phyloP scores from a whole-genome alignment of 2,888 invertebrate genomes.

The Sepiola atlantica region DNA sequence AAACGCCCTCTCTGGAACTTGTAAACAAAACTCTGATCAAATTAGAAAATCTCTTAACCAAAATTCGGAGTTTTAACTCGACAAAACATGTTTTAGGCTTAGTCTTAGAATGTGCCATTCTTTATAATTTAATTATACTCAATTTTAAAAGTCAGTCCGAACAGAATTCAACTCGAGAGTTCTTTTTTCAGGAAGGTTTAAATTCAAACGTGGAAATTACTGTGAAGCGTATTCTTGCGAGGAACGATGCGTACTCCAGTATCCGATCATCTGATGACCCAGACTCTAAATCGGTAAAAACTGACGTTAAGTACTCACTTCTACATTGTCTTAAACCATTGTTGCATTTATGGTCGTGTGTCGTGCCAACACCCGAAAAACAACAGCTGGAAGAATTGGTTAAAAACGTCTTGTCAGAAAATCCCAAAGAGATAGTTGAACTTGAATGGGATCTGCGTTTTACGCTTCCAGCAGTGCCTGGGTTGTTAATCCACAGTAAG shows the following conservation, averaged over 20 bases:
- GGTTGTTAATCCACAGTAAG: not conserved
- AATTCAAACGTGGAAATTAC: slow-evolving; percentile 24
- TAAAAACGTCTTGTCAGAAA: not conserved
- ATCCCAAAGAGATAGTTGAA: not conserved
- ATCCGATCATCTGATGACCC: not conserved
- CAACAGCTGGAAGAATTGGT: not conserved
- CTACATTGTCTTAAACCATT: not conserved
- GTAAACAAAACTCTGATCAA: not conserved
- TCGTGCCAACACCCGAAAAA: not conserved
- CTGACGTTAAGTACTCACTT: not conserved
- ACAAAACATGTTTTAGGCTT: not conserved
- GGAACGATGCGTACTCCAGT: not conserved
- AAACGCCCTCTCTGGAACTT: not conserved
- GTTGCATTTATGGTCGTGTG: not conserved
- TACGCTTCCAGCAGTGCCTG: not conserved
- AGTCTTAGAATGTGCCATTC: not conserved
- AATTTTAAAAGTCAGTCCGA: not conserved
- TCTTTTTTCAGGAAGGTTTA: not conserved
- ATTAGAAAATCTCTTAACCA: slow-evolving; percentile 6
- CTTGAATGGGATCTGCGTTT: not conserved
- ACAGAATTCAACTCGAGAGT: not conserved
- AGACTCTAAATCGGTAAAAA: not conserved
- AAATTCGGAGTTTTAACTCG: not conserved
- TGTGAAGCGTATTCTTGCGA: not conserved
- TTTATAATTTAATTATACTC: slow-evolving; percentile 34